These are phyloP conservation scores for Drosophila quinaria DNA, from an alignment of 2,888 invertebrate species.

Conservation along the genomic window DNA sequence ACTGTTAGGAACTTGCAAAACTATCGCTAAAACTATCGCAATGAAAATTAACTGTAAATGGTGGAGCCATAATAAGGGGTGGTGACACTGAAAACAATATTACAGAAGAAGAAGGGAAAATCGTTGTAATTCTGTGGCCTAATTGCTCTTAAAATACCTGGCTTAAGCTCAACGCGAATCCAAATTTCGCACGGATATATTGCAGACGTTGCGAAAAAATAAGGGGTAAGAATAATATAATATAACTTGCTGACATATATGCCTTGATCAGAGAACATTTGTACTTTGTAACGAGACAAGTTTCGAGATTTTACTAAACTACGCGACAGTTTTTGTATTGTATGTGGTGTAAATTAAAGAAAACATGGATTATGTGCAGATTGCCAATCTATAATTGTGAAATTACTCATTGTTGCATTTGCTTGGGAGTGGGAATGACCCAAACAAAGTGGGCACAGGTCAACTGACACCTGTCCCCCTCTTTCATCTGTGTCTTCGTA, in stretches of 20 bases:
- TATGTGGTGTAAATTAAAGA: not conserved
- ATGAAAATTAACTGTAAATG: conserved; percentile 1
- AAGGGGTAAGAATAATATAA: conserved; percentile 22
- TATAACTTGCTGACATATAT: too few relatives aligned
- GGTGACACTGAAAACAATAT: conserved; percentile 34
- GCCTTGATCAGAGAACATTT: not conserved
- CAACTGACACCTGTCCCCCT: conserved; percentile 9
- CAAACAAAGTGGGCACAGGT: conserved; percentile 9
- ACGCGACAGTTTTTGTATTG: not conserved
- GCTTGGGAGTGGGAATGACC: not conserved
- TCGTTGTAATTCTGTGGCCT: conserved; percentile 42
- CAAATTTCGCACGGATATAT: conserved; percentile 11
- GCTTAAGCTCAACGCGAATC: conserved; percentile 16
- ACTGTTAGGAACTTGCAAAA: not conserved
- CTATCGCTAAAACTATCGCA: conserved; percentile 26
- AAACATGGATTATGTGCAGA: not conserved
- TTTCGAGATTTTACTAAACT: not conserved
- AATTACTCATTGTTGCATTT: not conserved
- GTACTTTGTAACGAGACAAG: not conserved
- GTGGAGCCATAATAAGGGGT: not conserved
- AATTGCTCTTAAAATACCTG: conserved; percentile 29
- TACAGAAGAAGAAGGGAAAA: conserved; percentile 32
- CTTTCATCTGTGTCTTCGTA: not conserved
- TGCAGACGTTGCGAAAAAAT: conserved; percentile 1
- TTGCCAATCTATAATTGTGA: not conserved